Base-by-base conservation (phyloP, 2,113 vertebrate genomes). In the Arothron firmamentum region DNA sequence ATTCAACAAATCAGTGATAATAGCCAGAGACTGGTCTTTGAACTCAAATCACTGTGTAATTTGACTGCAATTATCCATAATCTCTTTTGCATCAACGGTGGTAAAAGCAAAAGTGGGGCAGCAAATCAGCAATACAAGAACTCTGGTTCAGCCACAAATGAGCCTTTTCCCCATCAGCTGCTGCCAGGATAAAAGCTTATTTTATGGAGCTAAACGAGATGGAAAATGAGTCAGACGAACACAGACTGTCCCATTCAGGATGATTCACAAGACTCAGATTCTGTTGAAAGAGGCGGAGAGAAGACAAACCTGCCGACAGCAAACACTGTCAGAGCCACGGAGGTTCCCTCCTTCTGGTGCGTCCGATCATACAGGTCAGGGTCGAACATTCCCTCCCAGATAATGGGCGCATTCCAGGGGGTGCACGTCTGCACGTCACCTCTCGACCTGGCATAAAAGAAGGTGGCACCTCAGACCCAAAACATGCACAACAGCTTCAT, bases 371-470 rank as follows among this genome's bases (percentile, higher is more conserved):
- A 90, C 8, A 56, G 5, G 0, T 66, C 18, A 18, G 89, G 78
- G 15, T 92, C 47, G 3, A 92, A 92, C 79, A 85, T 92, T 4
- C 86, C 90, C 6, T 93, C 87, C 92, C 92, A 93, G 57, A 93
- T 81, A 51, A 92, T 82, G 2, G 92, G 90, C 5, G 91, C 88
- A 0, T 79, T 85, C 92, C 92, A 93, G 17, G 66, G 46, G 1
- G 91, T 93, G 67, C 90, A 92, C 5, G 91, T 91, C 61, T 79
- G 85, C 25, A 93, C 90, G 3, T 93, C 88, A 19, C 1, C 14
- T 58, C 88, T 85, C 54, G 73, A 72, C 64, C 89, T 90, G 62
- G 59, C 67, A 61, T 3, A n/a, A 0, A 43, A 25, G 13, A 47
- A 2, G 5, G 31, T 19, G 17, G 6, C 0, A 0, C 31, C 19